Evolutionary conservation across 2,113 vertebrate species (phyloP).

Genomic region (Melanotaenia duboulayi): DNA sequence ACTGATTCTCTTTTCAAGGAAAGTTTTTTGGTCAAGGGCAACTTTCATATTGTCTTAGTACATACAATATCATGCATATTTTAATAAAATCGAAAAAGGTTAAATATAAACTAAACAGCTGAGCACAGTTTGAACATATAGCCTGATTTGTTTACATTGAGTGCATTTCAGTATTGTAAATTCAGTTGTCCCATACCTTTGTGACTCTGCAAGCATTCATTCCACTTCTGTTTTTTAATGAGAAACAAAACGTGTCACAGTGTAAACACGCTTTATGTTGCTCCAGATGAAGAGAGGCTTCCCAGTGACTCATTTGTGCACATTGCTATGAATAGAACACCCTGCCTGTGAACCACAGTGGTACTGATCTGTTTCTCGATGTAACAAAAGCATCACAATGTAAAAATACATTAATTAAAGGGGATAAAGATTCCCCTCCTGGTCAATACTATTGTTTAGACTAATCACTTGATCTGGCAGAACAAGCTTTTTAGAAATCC

Average conservation of each 20-base stretch:
- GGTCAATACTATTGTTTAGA: conserved; percentile 40
- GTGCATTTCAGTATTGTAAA: conserved; percentile 22
- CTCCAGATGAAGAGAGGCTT: conserved; percentile 54
- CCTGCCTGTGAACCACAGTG: conserved; percentile 46
- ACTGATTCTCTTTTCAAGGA: conserved; percentile 19
- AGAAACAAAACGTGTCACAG: conserved; percentile 54
- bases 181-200: conserved; percentile 20
- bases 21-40: conserved; percentile 43
- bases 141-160: conserved; percentile 15
- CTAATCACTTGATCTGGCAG: conserved; percentile 45
- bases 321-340: conserved; percentile 62
- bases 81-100: background rate
- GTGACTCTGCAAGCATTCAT: conserved; percentile 36
- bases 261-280: conserved; percentile 48
- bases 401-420: conserved; percentile 56
- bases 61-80: background rate
- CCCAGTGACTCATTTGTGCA: conserved; percentile 52
- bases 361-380: conserved; percentile 46
- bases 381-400: conserved; percentile 41
- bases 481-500: conserved; percentile 51
- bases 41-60: background rate
- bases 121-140: conserved; percentile 23
- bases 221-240: conserved; percentile 49
- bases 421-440: conserved; percentile 29
- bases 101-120: conserved; percentile 3